Evolutionary conservation across 1,140 invertebrate genomes (phyloP).

Genomic region (Oscheius sp.): DNA sequence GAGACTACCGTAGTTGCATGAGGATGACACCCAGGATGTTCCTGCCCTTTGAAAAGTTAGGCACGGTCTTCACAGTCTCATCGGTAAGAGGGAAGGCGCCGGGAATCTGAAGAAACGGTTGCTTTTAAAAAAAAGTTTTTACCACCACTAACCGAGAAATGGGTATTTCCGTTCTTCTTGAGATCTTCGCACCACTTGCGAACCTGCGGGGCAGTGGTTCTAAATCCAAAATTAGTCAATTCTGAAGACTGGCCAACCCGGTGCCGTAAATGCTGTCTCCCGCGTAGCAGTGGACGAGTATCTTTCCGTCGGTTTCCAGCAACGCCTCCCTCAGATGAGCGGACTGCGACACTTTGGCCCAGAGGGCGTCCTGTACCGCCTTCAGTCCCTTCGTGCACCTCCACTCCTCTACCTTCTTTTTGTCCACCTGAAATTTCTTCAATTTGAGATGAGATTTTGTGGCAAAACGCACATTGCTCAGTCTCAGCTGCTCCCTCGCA

Average conservation of each 20-base stretch:
- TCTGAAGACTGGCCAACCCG: conserved; percentile 10
- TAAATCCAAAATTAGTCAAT: conserved; percentile 14
- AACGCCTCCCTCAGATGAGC: conserved; percentile 36
- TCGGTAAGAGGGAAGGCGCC: conserved; percentile 44
- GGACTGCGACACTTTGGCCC: conserved; percentile 44
- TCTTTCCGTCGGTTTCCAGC: conserved; percentile 42
- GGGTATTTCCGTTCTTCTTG: conserved; percentile 35
- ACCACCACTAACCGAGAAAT: conserved; percentile 24
- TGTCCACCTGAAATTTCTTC: conserved; percentile 30
- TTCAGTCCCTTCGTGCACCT: conserved; percentile 38
- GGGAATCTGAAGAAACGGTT: conserved; percentile 43
- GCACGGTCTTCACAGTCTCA: conserved; percentile 44
- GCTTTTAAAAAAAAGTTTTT: conserved; percentile 13
- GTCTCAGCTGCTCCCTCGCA: conserved; percentile 40
- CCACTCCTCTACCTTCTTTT: conserved; percentile 44
- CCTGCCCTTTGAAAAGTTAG: conserved; percentile 44
- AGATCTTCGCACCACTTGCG: conserved; percentile 43
- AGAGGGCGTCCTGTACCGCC: conserved; percentile 48
- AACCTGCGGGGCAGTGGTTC: conserved; percentile 8
- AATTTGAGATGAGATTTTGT: not conserved
- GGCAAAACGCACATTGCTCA: conserved; percentile 12
- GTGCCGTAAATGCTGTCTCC: conserved; percentile 50
- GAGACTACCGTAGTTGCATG: conserved; percentile 41
- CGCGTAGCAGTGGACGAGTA: conserved; percentile 46
- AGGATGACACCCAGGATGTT: conserved; percentile 51